Conservation (phyloP, 2,888 invertebrate species). For the Yponomeuta malinellus region DNA sequence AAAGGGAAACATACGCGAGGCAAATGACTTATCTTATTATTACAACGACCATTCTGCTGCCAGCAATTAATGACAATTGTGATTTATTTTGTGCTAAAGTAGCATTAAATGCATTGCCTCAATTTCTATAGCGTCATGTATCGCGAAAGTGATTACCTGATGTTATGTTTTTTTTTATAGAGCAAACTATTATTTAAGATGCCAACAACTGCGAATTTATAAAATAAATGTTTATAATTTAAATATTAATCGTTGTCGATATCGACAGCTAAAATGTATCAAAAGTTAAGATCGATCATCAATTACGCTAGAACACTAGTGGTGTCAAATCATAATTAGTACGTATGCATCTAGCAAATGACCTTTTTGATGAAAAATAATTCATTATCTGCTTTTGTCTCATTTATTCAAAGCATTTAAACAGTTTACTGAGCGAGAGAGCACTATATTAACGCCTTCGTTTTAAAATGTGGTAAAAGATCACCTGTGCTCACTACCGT, state of each 20-base stretch:
- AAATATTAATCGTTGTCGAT: not conserved
- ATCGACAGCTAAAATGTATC: not conserved
- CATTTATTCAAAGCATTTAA: slow-evolving; percentile 27
- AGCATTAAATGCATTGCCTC: not conserved
- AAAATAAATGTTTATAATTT: too few species aligned
- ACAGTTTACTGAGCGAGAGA: slow-evolving; percentile 46
- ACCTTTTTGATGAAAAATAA: slow-evolving; percentile 52
- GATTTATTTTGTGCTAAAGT: slow-evolving; percentile 6
- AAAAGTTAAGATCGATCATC: slow-evolving; percentile 30
- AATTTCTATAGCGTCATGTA: not conserved
- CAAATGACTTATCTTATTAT: slow-evolving; percentile 6
- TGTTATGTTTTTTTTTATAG: too few species aligned
- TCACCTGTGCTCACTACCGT: slow-evolving; percentile 76
- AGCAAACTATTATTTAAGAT: too few species aligned
- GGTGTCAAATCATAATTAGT: slow-evolving; percentile 60
- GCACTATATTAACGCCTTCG: slow-evolving; percentile 61
- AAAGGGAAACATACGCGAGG: slow-evolving; percentile 26
- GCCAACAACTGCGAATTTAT: too few species aligned
- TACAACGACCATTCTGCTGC: not conserved
- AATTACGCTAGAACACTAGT: slow-evolving; percentile 50
- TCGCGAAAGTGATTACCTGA: not conserved
- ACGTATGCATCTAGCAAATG: slow-evolving; percentile 23
- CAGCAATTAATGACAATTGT: slow-evolving; percentile 10
- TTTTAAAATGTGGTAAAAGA: slow-evolving; percentile 66
- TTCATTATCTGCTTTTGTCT: slow-evolving; percentile 43